Percentiles rank a stretch among this genome's conserved stretches.
Conservation (phyloP, 2,113 vertebrate species). For the Chionodraco myersi region DNA sequence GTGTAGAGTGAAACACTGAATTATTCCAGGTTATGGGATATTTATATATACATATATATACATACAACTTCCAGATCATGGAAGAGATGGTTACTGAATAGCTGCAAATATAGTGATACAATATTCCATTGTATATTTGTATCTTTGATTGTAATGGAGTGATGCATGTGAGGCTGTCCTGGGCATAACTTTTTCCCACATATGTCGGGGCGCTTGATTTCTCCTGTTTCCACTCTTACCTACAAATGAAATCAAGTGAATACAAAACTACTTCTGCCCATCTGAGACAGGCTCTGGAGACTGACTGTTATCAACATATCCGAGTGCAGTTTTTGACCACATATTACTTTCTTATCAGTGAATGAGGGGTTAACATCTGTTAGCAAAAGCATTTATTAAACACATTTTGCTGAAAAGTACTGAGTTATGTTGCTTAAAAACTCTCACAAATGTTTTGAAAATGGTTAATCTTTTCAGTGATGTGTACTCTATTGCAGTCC, state of each 20-base stretch:
- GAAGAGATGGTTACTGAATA: slow-evolving; percentile 65
- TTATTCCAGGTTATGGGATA: slow-evolving; percentile 74
- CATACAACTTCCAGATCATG: slow-evolving; percentile 68
- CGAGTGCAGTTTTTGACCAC: slow-evolving; percentile 10
- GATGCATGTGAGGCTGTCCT: slow-evolving; percentile 63
- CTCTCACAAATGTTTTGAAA: slow-evolving; percentile 3
- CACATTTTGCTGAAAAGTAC: background rate
- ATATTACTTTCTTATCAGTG: background rate
- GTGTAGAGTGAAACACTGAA: slow-evolving; percentile 78
- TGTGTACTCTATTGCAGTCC: background rate
- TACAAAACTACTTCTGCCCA: background rate
- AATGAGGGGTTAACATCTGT: slow-evolving; percentile 6
- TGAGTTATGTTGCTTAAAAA: background rate
- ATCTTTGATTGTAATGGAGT: slow-evolving; percentile 61
- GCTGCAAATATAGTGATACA: slow-evolving; percentile 69
- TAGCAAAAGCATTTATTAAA: slow-evolving; percentile 19
- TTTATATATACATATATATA: slow-evolving; percentile 59
- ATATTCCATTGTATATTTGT: slow-evolving; percentile 65
- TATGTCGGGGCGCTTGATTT: slow-evolving; percentile 43
- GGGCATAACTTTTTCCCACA: slow-evolving; percentile 40
- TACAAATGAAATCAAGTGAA: slow-evolving; percentile 34
- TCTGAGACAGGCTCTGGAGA: background rate
- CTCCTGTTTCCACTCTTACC: background rate
- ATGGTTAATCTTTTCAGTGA: background rate
- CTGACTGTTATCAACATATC: slow-evolving; percentile 7